Conservation (phyloP, 2,113 vertebrate species). For the Amblyornis subalaris region DNA sequence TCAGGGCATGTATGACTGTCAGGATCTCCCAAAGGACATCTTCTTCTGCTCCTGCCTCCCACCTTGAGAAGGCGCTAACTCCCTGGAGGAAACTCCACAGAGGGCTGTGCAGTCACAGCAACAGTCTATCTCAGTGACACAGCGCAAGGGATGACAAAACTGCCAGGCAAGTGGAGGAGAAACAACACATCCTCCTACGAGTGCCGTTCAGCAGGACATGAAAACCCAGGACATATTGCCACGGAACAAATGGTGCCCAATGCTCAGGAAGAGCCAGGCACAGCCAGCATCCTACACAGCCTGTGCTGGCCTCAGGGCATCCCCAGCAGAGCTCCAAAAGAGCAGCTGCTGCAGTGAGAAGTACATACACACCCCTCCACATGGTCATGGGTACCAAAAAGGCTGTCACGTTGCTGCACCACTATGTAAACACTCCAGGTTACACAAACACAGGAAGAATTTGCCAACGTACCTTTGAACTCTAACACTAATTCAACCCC, state of each 20-base stretch:
- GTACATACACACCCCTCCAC: not conserved
- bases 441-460: not conserved
- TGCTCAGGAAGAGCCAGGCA: not conserved
- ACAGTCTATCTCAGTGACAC: not conserved
- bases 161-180: not conserved
- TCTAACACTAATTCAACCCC: not conserved
- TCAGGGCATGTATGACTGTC: accelerated
- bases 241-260: accelerated
- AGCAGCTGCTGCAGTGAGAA: not conserved
- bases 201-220: accelerated
- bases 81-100: not conserved
- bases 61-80: accelerated
- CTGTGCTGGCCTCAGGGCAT: not conserved
- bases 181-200: accelerated
- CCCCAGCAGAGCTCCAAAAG: not conserved
- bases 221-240: accelerated
- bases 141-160: not conserved
- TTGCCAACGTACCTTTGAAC: accelerated
- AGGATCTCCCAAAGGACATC: not conserved
- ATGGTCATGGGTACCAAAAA: accelerated
- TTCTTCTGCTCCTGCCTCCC: not conserved
- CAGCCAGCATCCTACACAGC: not conserved
- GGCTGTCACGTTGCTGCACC: accelerated
- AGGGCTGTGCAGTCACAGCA: not conserved
- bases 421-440: accelerated